Evolutionary conservation across 2,797 vertebrate genomes (phyloP), one percentile per base, ranked within the genome.

Genomic region (Okamejei kenojei): DNA sequence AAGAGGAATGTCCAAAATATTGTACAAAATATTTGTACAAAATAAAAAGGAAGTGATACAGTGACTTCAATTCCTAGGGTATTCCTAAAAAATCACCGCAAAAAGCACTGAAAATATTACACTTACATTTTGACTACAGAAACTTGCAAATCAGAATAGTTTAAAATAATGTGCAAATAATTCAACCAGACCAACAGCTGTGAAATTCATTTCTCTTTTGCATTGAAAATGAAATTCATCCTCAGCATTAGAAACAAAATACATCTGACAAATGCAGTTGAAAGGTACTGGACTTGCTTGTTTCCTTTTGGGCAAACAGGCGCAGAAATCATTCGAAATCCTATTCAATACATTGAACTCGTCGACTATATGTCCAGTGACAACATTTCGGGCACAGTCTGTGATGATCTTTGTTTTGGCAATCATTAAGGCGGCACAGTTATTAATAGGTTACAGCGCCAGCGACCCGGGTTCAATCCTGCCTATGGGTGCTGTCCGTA

Each of bases 81-180:
- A 54, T 54, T 54, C 45, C 29, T 63, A 54, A 7, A 9, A 84
- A 61, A 26, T 21, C n/a, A 7, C 13, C 10, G 26, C 54, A 84
- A 58, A 15, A 65, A 88, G 21, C 7, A 3, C 21, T 68, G 63
- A 86, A 86, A 63, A 65, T 65, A 32, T 86, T 65, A 84, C 11
- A 26, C 21, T 21, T 29, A 26, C 29, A 63, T 29, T 84, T 13
- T 65, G 61, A n/a, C 29, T 68, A 17, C n/a, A 35, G 84, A 68
- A 88, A 88, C n/a, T 6, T 88, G 84, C 65, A 21, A 7, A 68
- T 21, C 35, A 11, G 19, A 35, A 88, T 65, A n/a, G 10, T 86
- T 86, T 65, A 86, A 86, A n/a, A 63, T 32, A 63, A 86, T n/a
- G n/a, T 86, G 82, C 82, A 86, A 58, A 15, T 86, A 65, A 86